Evolutionary conservation across 2,797 vertebrate species (phyloP), one percentile per base, ranked within the genome.

Genomic region (Platalea minor): DNA sequence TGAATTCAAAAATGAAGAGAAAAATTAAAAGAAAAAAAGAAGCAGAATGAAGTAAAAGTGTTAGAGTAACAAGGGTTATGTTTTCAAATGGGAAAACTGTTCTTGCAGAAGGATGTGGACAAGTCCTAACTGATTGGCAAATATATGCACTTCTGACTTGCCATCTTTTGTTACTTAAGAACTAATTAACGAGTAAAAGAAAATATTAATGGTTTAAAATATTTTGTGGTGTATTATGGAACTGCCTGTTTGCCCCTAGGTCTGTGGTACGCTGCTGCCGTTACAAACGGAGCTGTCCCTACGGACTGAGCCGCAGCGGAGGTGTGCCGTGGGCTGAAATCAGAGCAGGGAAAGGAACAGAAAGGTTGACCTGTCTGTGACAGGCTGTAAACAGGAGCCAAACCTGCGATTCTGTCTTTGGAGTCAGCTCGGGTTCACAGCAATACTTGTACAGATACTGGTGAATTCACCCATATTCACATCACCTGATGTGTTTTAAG

Each of bases 221-320:
- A 28, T 23, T 72, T 75, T 78, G 19, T 61, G 51, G 6, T 12
- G 9, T 57, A 5, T 35, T 83, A 31, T 11, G n/a, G 41, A 87
- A 19, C 46, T 64, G n/a, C 7, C 23, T 13, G 2, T 43, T 80
- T 86, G 16, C 25, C 17, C 24, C 7, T 31, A 26, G 21, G 11
- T 48, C 17, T 48, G 48, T 12, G 14, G 10, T n/a, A 11, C 4
- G 24, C 24, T 45, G 35, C n/a, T 35, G 21, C 9, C 54, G 31
- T n/a, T 81, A 10, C 60, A 84, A 46, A 21, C 0, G 6, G 41
- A 70, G 48, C 19, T 64, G 26, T 46, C 29, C 37, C 60, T 69
- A 17, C 0, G 4, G 33, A 10, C 25, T 0, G 4, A 7, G 16
- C 35, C 69, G 50, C 56, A 57, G 8, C 5, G 4, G 56, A 73